phyloP scores from a whole-genome alignment of 2,113 vertebrate genomes.

The Proterorhinus semilunaris region DNA sequence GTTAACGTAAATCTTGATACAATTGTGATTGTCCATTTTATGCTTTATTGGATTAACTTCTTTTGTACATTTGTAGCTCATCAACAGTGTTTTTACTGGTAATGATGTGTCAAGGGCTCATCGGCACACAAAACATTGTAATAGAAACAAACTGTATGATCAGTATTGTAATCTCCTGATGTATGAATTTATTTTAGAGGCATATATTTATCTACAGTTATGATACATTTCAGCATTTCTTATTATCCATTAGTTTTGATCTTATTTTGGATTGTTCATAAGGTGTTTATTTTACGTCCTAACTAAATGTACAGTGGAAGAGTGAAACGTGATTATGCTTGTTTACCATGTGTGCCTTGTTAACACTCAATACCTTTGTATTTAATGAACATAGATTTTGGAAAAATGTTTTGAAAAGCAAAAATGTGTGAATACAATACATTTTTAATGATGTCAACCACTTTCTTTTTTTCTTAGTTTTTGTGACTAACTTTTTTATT shows the following conservation, averaged over 20 bases:
- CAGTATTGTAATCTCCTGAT: not conserved
- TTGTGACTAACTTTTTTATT: conserved; percentile 1
- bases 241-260: not conserved
- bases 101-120: conserved; percentile 30
- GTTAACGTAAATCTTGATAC: conserved; percentile 28
- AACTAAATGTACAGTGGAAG: not conserved
- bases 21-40: conserved; percentile 45
- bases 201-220: not conserved
- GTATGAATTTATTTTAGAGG: not conserved
- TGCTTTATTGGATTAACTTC: conserved; percentile 54
- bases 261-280: not conserved
- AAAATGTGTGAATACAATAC: too few relatives aligned
- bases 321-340: not conserved
- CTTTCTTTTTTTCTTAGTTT: too few relatives aligned
- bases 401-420: too few relatives aligned
- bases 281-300: not conserved
- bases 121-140: not conserved
- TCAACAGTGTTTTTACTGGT: conserved; percentile 30
- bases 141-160: not conserved
- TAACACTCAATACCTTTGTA: too few relatives aligned
- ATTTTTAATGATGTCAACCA: too few relatives aligned
- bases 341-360: too few relatives aligned
- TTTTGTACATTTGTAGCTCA: conserved; percentile 19
- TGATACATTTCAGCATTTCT: not conserved
- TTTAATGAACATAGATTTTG: too few relatives aligned